phyloP scores from a whole-genome alignment of 2,888 invertebrate species.

The Sylvicola cinctus region DNA sequence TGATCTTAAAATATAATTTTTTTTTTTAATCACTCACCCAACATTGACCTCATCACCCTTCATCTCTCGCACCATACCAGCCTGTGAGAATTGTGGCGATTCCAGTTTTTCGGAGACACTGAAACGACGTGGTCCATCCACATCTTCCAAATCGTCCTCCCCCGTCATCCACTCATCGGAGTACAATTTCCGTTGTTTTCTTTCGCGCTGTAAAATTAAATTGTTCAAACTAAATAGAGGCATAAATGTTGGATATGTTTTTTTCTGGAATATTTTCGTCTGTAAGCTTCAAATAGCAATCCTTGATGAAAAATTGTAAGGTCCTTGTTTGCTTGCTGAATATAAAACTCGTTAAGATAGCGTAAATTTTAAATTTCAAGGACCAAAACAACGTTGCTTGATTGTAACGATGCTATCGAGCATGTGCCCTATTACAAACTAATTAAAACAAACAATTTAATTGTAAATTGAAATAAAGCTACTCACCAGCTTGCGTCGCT shows the following conservation, averaged over 20 bases:
- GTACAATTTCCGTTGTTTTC: slow-evolving; percentile 82
- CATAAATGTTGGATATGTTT: not conserved
- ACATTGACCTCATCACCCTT: slow-evolving; percentile 58
- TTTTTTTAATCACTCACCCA: slow-evolving; percentile 26
- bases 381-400: too few relatives aligned
- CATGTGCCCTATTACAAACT: too few relatives aligned
- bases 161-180: slow-evolving; percentile 85
- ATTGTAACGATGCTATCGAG: too few relatives aligned
- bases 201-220: slow-evolving; percentile 44
- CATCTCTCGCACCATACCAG: slow-evolving; percentile 70
- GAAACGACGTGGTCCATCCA: slow-evolving; percentile 72
- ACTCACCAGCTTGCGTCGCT: too few relatives aligned
- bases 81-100: slow-evolving; percentile 48
- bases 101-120: slow-evolving; percentile 83
- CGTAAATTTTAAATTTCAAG: not conserved
- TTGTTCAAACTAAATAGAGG: slow-evolving; percentile 8
- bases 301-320: too few relatives aligned
- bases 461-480: slow-evolving; percentile 7
- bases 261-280: not conserved
- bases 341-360: too few relatives aligned
- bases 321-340: too few relatives aligned
- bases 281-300: too few relatives aligned
- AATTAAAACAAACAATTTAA: too few relatives aligned
- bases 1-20: not conserved
- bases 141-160: slow-evolving; percentile 35